Evolutionary conservation across 2,113 vertebrate genomes (phyloP), one percentile per base, ranked within the genome.

Genomic region (Bothrops jararaca): DNA sequence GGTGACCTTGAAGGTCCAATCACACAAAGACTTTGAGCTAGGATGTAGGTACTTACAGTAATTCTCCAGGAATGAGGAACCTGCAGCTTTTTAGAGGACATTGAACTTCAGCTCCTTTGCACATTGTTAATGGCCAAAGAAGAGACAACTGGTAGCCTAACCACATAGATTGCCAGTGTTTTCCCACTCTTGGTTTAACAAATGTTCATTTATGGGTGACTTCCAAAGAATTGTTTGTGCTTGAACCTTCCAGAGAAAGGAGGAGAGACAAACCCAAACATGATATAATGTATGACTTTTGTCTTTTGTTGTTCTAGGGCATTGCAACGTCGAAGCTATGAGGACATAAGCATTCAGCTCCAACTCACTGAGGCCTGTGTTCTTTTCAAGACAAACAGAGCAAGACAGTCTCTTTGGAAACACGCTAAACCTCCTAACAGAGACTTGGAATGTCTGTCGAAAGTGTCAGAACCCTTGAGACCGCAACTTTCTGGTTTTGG

Each of bases 341-440:
- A 29, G 42, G 39, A 92, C n/a, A 8, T 15, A 34, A 53, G 23
- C 13, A 52, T 86, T 90, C 89, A 42, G n/a, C 23, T 86, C 15
- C 89, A 90, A 29, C 54, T 86, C 42, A 86, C 56, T 11, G 2
- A 90, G 10, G 1, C 39, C n/a, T 9, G 4, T 48, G 1, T 9
- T 80, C 89, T 88, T 93, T 93, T 93, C 85, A 91, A 60, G 45
- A 13, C 26, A 74, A 91, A 34, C 52, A 5, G 92, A 93, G 92
- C 92, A 45, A 48, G 15, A 20, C 89, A 80, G 48, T 50, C 48
- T 85, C 89, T 85, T 22, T 58, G 34, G 52, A 91, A 85, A 53
- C 50, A 53, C 2, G 4, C 7, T 89, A 45, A 80, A 92, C 39
- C 29, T 53, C 74, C 0, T 0, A 92, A 86, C 6, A 26, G 0